Conservation (phyloP, 1,140 invertebrate genomes). For the Procambarus clarkii region DNA sequence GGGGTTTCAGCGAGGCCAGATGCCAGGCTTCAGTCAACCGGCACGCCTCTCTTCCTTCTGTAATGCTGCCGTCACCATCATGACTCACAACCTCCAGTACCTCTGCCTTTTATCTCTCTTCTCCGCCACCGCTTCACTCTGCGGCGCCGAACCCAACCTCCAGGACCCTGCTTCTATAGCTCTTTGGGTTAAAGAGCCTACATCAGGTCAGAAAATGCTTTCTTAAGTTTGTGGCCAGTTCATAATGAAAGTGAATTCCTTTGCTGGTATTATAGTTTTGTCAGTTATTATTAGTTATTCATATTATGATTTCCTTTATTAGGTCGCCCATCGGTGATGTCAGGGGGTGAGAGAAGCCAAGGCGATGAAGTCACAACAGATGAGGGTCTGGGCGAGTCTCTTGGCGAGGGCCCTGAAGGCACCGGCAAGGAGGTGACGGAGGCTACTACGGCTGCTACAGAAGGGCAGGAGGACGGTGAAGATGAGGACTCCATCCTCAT, state of each 20-base stretch:
- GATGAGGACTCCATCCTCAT: neutral
- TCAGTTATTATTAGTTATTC: neutral
- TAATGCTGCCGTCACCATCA: conserved; percentile 88
- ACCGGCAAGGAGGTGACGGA: neutral
- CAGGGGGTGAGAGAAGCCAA: neutral
- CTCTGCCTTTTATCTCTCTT: conserved; percentile 73
- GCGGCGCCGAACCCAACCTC: conserved; percentile 41
- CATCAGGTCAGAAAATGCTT: conserved; percentile 23
- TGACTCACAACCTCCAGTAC: conserved; percentile 88
- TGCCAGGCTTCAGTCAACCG: conserved; percentile 83
- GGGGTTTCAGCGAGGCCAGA: conserved; percentile 85
- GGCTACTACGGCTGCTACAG: neutral
- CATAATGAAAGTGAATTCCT: conserved; percentile 83
- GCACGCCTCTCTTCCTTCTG: conserved; percentile 85
- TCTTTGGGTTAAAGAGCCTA: conserved; percentile 53
- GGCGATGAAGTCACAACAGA: conserved; percentile 26
- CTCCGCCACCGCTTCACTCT: conserved; percentile 34
- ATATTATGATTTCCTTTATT: conserved; percentile 77
- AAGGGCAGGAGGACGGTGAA: neutral
- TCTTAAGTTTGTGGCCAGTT: conserved; percentile 79
- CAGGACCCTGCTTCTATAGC: conserved; percentile 53
- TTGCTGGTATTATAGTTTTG: neutral
- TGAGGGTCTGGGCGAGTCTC: conserved; percentile 53
- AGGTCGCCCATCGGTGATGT: conserved; percentile 36
- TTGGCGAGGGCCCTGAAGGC: conserved; percentile 13